Evolutionary conservation across 2,888 invertebrate species (phyloP), one percentile per base, ranked within the genome.

Genomic region (Cryptus viduatorius): DNA sequence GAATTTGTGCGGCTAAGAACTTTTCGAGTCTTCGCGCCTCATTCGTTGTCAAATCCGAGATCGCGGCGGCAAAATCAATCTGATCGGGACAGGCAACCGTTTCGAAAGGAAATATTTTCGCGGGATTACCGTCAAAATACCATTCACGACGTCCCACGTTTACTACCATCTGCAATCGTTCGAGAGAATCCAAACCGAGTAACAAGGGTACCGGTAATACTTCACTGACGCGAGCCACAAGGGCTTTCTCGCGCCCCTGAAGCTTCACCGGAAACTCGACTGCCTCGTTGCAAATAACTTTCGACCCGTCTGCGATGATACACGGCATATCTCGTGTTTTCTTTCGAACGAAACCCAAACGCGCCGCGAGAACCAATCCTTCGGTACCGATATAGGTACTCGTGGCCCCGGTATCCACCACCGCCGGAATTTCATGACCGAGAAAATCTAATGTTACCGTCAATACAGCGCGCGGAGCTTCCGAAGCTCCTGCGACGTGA

Each of bases 251-350:
- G 12, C 19, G 44, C 1, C 42, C 48, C 14, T 29, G 14, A 14
- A 44, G 14, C 89, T 88, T 19, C 3, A 50, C 48, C 42, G 31
- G 48, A 12, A 46, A 50, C 48, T 69, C 48, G 8, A 48, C 12
- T 69, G 24, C 69, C 19, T 56, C 69, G 4, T 46, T 44, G 46
- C 42, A 48, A 16, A 29, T 12, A 24, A 48, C 24, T 2, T 31
- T 19, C 37, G 64, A 16, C 16, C 64, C 56, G 42, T 8, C 42
- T 16, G 37, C 79, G 71, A 19, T n/a, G 1, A 19, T 48, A 59
- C n/a, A 61, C 31, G 0, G n/a, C n/a, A 7, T 69, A 48, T 12
- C 14, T n/a, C 0, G 59, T 31, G 12, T 14, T 48, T 2, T 59
- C 3, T 29, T 44, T 61, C 53, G 53, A 4, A 8, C 16, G 19